Conservation (phyloP, 1,140 invertebrate genomes). For the Hesperophylax magnus region DNA sequence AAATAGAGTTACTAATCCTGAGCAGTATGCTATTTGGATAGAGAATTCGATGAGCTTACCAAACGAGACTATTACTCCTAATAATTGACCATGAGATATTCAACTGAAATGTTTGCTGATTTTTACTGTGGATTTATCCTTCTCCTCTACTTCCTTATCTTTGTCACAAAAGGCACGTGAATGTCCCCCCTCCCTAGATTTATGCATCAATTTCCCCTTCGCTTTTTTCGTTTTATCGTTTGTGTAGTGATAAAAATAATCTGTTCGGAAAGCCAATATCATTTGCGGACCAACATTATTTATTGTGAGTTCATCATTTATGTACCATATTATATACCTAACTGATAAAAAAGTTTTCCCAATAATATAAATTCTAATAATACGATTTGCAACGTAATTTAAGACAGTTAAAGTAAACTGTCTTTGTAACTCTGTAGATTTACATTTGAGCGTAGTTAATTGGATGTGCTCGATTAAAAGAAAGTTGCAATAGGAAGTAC, state of each 20-base stretch:
- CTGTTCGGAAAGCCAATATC: not conserved
- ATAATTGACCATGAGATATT: not conserved
- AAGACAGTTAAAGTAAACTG: too few species aligned
- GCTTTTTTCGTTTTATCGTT: conserved; percentile 8
- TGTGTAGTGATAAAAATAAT: conserved; percentile 15
- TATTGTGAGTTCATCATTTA: not conserved
- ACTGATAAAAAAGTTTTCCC: too few species aligned
- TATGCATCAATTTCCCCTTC: conserved; percentile 15
- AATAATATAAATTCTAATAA: too few species aligned
- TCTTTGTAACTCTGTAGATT: too few species aligned
- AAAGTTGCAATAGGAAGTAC: too few species aligned
- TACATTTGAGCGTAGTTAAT: too few species aligned
- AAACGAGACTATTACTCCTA: too few species aligned
- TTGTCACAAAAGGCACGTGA: conserved; percentile 21
- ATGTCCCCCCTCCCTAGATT: conserved; percentile 10
- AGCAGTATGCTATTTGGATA: too few species aligned
- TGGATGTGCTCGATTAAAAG: too few species aligned
- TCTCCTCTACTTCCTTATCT: not conserved
- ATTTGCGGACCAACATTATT: not conserved
- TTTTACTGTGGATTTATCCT: not conserved
- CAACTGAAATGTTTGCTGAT: not conserved
- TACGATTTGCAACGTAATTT: too few species aligned
- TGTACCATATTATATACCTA: not conserved
- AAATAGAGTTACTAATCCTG: too few species aligned
- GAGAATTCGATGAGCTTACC: too few species aligned